Conservation (phyloP, 2,113 vertebrate species). For the Spilogale gracilis region DNA sequence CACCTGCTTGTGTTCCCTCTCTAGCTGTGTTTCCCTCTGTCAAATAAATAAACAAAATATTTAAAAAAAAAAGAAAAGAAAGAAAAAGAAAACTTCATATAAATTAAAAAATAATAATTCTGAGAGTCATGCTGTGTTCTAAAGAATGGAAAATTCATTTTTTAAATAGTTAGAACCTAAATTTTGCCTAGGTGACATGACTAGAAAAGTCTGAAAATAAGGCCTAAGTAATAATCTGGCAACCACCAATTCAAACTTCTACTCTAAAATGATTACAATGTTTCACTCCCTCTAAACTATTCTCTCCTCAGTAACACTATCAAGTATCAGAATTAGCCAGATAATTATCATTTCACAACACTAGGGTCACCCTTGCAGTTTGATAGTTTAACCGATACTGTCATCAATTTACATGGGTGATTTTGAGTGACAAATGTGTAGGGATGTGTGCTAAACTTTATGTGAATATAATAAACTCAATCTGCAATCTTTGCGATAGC, state of each 20-base stretch:
- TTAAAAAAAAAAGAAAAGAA: too few species aligned
- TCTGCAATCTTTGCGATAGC: neutral
- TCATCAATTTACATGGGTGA: neutral
- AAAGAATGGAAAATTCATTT: neutral
- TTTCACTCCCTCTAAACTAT: neutral
- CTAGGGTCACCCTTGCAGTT: neutral
- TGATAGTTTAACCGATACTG: neutral
- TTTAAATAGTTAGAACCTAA: neutral
- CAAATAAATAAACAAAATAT: too few species aligned
- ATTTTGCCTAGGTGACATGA: neutral
- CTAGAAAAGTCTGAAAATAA: neutral
- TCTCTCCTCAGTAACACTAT: neutral
- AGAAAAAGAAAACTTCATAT: neutral
- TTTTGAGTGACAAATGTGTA: neutral
- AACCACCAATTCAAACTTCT: neutral
- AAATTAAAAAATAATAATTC: constrained; percentile 4
- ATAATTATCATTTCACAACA: neutral
- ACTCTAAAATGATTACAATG: neutral
- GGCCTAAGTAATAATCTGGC: neutral
- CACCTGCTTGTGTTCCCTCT: too few species aligned
- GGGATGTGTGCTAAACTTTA: fast-evolving
- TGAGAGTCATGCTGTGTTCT: neutral
- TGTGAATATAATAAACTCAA: neutral
- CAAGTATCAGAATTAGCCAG: neutral
- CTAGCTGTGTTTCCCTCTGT: too few species aligned